Evolutionary conservation across 2,797 vertebrate species (phyloP), one percentile per base, ranked within the genome.

Genomic region (Coregonus sp.): DNA sequence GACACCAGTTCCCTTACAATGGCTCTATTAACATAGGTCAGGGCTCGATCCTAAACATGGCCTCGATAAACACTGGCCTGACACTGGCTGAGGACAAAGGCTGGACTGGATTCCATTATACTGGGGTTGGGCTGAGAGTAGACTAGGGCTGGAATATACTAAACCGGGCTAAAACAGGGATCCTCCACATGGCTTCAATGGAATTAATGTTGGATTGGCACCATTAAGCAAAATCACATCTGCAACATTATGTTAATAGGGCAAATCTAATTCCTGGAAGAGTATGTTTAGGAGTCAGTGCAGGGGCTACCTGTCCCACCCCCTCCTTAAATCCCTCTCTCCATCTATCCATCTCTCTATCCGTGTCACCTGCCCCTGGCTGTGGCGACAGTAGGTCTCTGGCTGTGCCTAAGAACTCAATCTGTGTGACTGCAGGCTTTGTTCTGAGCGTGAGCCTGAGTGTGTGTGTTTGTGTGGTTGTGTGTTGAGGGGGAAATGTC

Each of bases 161-260:
- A 47, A 11, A 47, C 16, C 4, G 4, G 16, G 2, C 18, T 25
- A 16, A 7, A 51, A 15, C 1, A 51, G 40, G 40, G 20, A 20
- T 51, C 40, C 11, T 87, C 88, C 88, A 89, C 89, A 91, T 88
- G 87, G 89, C 92, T 91, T 91, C 91, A 93, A 92, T 93, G 89
- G 88, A 93, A 94, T 94, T 93, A 93, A 92, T 89, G 90, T 93
- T 92, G 88, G 91, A 87, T 90, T 92, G 89, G 90, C 91, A 93
- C 91, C 92, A 94, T 93, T 91, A 88, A 93, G 88, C 51, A 85
- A 92, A 95, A 94, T 92, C 90, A 78, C 89, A 87, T 94, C 92
- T 94, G 86, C 88, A 86, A 89, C 91, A 92, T 93, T 92, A 92
- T 94, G 91, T 90, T 84, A 90, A 89, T 82, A 88, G 81, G 81